Conservation (phyloP, 1,140 invertebrate genomes). For the Lepidurus arcticus region DNA sequence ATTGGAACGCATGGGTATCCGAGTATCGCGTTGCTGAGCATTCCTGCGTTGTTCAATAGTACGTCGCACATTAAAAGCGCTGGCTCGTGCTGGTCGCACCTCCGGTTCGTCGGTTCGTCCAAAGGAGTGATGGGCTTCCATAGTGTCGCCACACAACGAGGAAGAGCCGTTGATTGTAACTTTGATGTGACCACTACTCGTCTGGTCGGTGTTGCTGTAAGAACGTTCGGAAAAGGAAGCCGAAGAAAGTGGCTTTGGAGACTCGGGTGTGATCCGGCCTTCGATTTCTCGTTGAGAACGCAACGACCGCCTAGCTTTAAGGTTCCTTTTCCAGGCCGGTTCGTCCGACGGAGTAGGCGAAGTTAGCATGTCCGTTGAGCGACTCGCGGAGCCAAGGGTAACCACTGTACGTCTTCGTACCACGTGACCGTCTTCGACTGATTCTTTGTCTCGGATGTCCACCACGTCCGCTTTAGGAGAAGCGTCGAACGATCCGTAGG, state of each 20-base stretch:
- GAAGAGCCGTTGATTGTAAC: conserved; percentile 10
- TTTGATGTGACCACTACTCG: background rate
- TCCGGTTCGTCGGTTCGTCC: background rate
- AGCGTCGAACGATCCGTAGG: background rate
- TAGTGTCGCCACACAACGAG: background rate
- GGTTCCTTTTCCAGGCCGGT: conserved; percentile 14
- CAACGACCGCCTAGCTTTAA: conserved; percentile 7
- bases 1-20: background rate
- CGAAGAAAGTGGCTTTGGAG: background rate
- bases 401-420: conserved; percentile 32
- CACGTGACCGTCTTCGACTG: conserved; percentile 31
- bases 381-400: conserved; percentile 23
- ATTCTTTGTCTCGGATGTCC: conserved; percentile 32
- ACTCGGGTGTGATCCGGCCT: background rate
- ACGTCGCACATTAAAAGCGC: conserved; percentile 33
- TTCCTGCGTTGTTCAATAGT: conserved; percentile 32
- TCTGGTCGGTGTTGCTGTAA: background rate
- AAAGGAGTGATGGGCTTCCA: background rate
- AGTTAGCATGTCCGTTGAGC: background rate
- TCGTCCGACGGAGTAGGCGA: background rate
- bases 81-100: conserved; percentile 27
- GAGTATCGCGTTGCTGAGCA: conserved; percentile 5
- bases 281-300: conserved; percentile 12
- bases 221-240: background rate
- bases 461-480: conserved; percentile 27